These are phyloP conservation scores for Petroica traversi DNA, from an alignment of 2,113 vertebrate species.

Conservation along the genomic window DNA sequence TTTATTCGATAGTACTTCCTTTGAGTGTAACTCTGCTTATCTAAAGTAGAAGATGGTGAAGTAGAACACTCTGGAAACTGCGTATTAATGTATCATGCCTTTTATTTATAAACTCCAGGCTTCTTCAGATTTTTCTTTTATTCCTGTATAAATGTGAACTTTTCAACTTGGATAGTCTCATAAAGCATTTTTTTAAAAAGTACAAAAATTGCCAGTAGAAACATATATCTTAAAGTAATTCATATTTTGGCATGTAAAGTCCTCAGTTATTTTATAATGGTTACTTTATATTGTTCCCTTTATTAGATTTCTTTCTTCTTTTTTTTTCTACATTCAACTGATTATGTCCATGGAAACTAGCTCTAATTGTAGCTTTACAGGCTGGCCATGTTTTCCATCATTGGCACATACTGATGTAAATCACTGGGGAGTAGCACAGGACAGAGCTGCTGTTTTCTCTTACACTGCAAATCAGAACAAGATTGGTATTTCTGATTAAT, in stretches of 20 bases:
- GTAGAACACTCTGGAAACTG: background rate
- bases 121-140: constrained; percentile 49
- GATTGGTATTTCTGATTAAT: constrained; percentile 74
- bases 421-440: constrained; percentile 65
- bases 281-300: constrained; percentile 59
- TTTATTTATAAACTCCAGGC: constrained; percentile 49
- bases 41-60: background rate
- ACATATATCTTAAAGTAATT: constrained; percentile 38
- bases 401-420: constrained; percentile 76
- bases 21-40: background rate
- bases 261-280: constrained; percentile 31
- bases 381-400: constrained; percentile 76
- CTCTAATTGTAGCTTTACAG: constrained; percentile 76
- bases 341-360: constrained; percentile 71
- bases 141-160: constrained; percentile 68
- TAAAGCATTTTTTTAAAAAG: background rate
- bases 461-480: constrained; percentile 74
- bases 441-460: constrained; percentile 75
- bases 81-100: constrained; percentile 24
- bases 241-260: constrained; percentile 35
- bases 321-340: constrained; percentile 55
- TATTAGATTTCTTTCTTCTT: background rate
- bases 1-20: constrained; percentile 9
- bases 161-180: constrained; percentile 60
- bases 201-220: constrained; percentile 39